phyloP scores from a whole-genome alignment of 2,888 invertebrate species.

The Gastrophysa polygoni region DNA sequence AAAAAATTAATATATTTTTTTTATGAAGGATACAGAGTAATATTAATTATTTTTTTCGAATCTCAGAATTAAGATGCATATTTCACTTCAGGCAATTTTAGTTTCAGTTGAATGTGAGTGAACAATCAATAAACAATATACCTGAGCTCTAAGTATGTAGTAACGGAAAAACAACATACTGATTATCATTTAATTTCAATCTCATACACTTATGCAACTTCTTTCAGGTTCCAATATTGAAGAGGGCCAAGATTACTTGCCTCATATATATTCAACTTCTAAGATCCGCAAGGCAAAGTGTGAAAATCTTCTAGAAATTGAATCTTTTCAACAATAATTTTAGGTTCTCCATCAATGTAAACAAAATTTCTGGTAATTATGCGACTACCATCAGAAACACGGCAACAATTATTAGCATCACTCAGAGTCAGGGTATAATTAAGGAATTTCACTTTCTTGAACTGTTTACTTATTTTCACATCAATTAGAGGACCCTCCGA shows the following conservation, averaged over 20 bases:
- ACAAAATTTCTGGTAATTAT: conserved; percentile 3
- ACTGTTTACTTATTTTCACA: conserved; percentile 1
- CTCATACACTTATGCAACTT: conserved; percentile 5
- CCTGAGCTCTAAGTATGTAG: not conserved
- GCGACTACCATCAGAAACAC: conserved; percentile 2
- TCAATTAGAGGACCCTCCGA: not conserved
- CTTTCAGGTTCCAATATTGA: conserved; percentile 2
- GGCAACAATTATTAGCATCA: conserved; percentile 5
- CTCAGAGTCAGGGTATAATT: not conserved
- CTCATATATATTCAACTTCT: not conserved
- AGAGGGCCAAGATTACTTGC: conserved; percentile 3
- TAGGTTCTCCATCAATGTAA: not conserved
- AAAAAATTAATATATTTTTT: too few relatives aligned
- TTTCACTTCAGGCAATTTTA: too few relatives aligned
- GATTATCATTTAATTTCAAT: not conserved
- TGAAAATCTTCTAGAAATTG: not conserved
- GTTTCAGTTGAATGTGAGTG: too few relatives aligned
- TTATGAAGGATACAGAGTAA: too few relatives aligned
- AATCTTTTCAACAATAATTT: conserved; percentile 2
- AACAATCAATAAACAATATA: not conserved
- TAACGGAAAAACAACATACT: conserved; percentile 10
- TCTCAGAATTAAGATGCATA: not conserved
- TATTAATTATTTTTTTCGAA: too few relatives aligned
- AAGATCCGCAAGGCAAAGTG: conserved; percentile 5
- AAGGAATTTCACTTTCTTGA: not conserved